Conservation (phyloP, 2,113 vertebrate genomes). For the Gnathonemus longibarbis region DNA sequence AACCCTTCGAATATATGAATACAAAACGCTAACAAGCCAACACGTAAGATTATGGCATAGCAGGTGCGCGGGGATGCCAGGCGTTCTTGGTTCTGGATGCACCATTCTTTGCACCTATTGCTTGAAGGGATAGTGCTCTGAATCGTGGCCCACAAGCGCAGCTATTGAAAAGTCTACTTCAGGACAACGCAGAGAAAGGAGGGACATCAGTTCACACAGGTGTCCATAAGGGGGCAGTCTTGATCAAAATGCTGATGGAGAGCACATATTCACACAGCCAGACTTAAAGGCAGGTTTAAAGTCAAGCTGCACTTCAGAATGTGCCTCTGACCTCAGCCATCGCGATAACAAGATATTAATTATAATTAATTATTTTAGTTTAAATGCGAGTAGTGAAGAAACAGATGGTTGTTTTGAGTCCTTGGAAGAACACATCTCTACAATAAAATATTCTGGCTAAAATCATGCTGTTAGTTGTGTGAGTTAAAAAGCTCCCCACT, state of each 20-base stretch:
- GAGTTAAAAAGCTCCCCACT: background rate
- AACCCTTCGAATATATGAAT: background rate
- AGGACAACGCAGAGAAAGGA: background rate
- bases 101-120: background rate
- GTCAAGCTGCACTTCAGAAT: background rate
- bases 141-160: background rate
- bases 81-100: background rate
- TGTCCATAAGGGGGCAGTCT: conserved; percentile 4
- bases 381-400: background rate
- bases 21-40: background rate
- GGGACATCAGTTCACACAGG: background rate
- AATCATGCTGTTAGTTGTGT: background rate
- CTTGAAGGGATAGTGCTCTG: background rate
- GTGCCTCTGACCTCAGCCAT: background rate
- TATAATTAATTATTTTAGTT: background rate
- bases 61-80: background rate
- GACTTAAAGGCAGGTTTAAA: background rate
- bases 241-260: background rate
- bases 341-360: background rate
- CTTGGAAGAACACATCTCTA: background rate
- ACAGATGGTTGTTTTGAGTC: background rate
- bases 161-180: background rate
- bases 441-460: background rate
- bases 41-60: background rate
- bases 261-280: background rate